Evolutionary conservation across 2,113 vertebrate species (phyloP), one percentile per base, ranked within the genome.

Genomic region (Hippocampus barbouri): DNA sequence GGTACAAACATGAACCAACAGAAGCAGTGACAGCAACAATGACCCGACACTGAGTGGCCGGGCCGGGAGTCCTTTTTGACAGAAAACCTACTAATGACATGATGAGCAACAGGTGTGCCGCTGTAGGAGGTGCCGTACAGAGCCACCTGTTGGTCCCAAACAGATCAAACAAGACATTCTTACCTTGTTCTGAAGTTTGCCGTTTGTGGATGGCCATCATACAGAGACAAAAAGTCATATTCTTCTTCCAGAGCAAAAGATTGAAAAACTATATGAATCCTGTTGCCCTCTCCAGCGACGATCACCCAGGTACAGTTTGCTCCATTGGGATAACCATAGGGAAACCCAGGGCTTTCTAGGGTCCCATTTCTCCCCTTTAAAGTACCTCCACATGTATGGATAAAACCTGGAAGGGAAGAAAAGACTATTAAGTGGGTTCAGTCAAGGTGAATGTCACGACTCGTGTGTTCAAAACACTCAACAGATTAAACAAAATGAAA

Each of bases 261-360:
- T 76, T 98, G 96, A 94, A 99, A 99, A 92, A 97, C 94, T 77
- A 98, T 94, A 90, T 99, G 97, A 91, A 99, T 98, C 90, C 97
- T 94, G 87, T 95, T 98, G 69, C 92, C 92, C 89, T 98, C 95
- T 89, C 96, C 96, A 56, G 96, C 96, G 89, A 97, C 93, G 89
- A 99, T 96, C 84, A 98, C 96, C 97, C 97, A 99, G 5, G 97
- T 98, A 91, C 97, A 99, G 87, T 99, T 99, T 23, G 97, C 97
- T 92, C 96, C 96, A 89, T 99, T 99, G 83, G 97, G 97, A 93
- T 99, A 99, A 92, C 97, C 97, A 71, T 99, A 97, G 23, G 97
- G 97, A 91, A 97, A 99, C 64, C 97, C 97, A 21, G 97, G 97
- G 85, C 97, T 99, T 93, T 99, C 96, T 93, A 99, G 96, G 71